phyloP scores from a whole-genome alignment of 2,797 vertebrate species.

The Enteromius afrohamiltoni region DNA sequence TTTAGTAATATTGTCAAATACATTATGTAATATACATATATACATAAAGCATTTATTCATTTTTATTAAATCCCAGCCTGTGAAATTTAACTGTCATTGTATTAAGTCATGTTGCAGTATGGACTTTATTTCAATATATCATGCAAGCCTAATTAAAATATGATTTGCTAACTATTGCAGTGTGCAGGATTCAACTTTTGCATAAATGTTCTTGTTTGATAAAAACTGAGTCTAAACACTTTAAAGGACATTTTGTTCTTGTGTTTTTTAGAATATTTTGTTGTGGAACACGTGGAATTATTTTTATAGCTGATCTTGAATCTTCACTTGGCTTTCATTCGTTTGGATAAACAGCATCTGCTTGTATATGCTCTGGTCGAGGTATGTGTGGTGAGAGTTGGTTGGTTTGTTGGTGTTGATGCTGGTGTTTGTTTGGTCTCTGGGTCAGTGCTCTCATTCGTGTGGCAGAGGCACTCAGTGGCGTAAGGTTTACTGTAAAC shows the following conservation, averaged over 20 bases:
- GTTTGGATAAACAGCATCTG: background rate
- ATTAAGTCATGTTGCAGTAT: no score
- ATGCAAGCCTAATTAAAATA: background rate
- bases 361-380: background rate
- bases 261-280: background rate
- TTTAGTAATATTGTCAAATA: no score
- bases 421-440: conserved; percentile 30
- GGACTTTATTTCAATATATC: background rate
- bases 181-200: background rate
- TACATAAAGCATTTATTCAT: no score
- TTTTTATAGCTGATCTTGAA: background rate
- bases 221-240: background rate
- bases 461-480: conserved; percentile 86
- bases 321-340: background rate
- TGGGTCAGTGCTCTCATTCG: conserved; percentile 83
- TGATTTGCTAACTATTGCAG: background rate
- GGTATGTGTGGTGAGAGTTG: background rate
- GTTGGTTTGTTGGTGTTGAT: conserved; percentile 21
- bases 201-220: background rate
- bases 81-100: no score
- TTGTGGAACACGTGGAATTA: background rate
- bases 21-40: no score
- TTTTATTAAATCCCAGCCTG: no score
- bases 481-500: conserved; percentile 86
- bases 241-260: background rate